Base-by-base conservation (phyloP, 1,140 invertebrate genomes). In the Drosophila ogumai region DNA sequence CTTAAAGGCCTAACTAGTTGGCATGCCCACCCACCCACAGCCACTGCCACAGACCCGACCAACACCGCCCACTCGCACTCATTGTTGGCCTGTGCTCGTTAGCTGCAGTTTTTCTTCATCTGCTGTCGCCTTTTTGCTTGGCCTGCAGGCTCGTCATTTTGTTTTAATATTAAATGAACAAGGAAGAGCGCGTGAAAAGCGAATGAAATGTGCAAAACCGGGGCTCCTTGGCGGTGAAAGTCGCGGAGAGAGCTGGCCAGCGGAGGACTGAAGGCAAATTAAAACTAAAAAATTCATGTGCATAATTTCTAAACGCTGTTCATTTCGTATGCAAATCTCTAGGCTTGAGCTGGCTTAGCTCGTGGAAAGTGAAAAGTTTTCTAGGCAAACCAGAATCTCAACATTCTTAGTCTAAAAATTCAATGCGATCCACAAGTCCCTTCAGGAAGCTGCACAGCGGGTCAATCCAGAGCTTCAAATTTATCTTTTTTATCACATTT, bases 101-200 rank as follows among this genome's bases (percentile, higher is more conserved):
- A 88, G 85, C 71, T 81, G 85, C 77, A 79, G 59, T 78, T 71
- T 65, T 75, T 64, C 71, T 56, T 52, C 65, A 68, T 68, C 60
- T 64, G 65, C 44, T 28, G 59, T 41, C 46, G 31, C 25, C 43
- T 58, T 55, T 75, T 75, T 58, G 58, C 41, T 32, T 56, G 28
- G 80, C 85, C 82, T 85, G 75, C 68, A 79, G 78, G 81, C 86
- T 68, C 68, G 82, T 87, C 85, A 81, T 90, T 88, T 85, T 90
- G 85, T 90, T 88, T 78, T 84, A 90, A 85, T 88, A 81, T 88
- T 90, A 81, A 88, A 88, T 88, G 81, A 88, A 85, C 60, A 79
- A 79, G 81, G 68, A 84, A 84, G 66, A 68, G 59, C 68, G 80
- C 85, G 80, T 63, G 61, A 78, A 82, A 71, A 63, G 57, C 75